phyloP scores from a whole-genome alignment of 2,113 vertebrate genomes.

The Empidonax alnorum region DNA sequence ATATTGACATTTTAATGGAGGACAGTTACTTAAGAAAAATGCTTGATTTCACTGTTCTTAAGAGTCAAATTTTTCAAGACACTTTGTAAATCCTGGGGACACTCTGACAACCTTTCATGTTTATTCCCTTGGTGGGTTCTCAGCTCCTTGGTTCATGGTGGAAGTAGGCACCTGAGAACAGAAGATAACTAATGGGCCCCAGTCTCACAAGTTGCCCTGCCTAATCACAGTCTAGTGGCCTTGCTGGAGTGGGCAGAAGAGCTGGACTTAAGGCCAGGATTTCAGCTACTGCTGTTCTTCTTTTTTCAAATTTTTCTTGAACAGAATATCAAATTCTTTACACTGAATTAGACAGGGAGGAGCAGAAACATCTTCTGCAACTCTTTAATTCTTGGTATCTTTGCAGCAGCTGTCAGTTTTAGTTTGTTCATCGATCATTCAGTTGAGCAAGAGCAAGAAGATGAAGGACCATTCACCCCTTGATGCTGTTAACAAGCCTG shows the following conservation, averaged over 20 bases:
- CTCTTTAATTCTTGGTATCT: conserved; percentile 28
- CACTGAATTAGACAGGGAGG: not conserved
- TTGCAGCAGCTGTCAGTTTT: conserved; percentile 37
- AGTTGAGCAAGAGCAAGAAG: conserved; percentile 42
- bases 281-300: not conserved
- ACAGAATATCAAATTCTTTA: not conserved
- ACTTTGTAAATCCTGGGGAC: not conserved
- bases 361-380: conserved; percentile 27
- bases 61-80: not conserved
- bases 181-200: not conserved
- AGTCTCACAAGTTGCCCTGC: not conserved
- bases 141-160: not conserved
- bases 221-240: not conserved
- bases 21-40: not conserved
- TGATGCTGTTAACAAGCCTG: conserved; percentile 56
- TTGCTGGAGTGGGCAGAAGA: not conserved
- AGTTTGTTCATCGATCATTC: conserved; percentile 65
- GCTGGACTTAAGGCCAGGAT: not conserved
- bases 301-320: not conserved
- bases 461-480: conserved; percentile 57
- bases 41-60: not conserved
- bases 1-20: not conserved
- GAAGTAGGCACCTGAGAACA: not conserved
- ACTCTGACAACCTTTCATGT: not conserved
- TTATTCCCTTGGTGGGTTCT: not conserved